phyloP scores from a whole-genome alignment of 1,140 invertebrate genomes.

The Cyclina sinensis region DNA sequence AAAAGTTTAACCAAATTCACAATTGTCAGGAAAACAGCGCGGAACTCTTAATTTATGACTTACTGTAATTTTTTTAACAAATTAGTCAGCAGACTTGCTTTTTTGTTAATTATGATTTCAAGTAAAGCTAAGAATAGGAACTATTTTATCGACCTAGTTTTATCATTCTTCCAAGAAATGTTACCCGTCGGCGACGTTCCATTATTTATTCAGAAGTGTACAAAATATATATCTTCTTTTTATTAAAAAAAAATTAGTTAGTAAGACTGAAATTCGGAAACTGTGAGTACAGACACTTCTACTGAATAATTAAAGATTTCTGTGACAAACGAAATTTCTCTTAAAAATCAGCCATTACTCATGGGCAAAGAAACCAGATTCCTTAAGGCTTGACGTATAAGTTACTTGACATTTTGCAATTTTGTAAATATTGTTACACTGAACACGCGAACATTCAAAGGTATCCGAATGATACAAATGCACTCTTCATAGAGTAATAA shows the following conservation, averaged over 20 bases:
- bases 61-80: too few species aligned
- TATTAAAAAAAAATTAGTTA: not conserved
- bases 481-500: too few species aligned
- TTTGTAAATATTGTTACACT: not conserved
- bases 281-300: not conserved
- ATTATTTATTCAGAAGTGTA: constrained; percentile 11
- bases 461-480: not conserved
- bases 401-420: not conserved
- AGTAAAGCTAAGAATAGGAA: too few species aligned
- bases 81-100: too few species aligned
- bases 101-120: too few species aligned
- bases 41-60: too few species aligned
- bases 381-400: not conserved
- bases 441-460: not conserved
- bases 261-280: not conserved
- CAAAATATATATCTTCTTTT: not conserved
- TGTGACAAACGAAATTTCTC: not conserved
- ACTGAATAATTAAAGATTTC: constrained; percentile 13
- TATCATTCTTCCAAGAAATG: too few species aligned
- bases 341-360: not conserved
- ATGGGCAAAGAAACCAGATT: not conserved
- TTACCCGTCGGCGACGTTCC: not conserved
- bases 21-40: too few species aligned
- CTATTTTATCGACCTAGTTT: too few species aligned
- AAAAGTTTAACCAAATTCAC: too few species aligned